Evolutionary conservation across 2,888 invertebrate species (phyloP), one percentile per base, ranked within the genome.

Genomic region (Nymphalis c-album): DNA sequence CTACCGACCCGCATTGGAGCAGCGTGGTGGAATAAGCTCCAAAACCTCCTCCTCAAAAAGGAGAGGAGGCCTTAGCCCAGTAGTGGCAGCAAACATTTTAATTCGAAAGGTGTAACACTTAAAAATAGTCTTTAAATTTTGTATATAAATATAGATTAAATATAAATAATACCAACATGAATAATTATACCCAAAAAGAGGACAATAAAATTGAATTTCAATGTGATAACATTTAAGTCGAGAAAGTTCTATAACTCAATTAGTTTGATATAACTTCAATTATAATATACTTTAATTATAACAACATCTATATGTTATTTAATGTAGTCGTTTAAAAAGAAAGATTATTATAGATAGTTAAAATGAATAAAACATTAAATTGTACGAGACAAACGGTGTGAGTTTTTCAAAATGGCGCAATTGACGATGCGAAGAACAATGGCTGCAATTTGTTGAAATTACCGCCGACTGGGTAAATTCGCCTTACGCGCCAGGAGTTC

Each of bases 381-480:
- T 69, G 63, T 51, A 55, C 47, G 67, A 67, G 67, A 70, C 51
- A 51, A 67, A 63, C 66, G 66, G 71, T 64, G 65, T 69, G 74
- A 74, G 70, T 76, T 75, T 73, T 74, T 71, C 71, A 68, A 71
- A 69, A 69, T 64, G 68, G 62, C 73, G 69, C 68, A 74, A 72
- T 74, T 73, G 72, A 53, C 69, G 67, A 60, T 62, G 61, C 50
- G 55, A 63, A 67, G 84, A 83, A 89, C 88, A 89, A 89, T 87
- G 83, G 79, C 69, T 75, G 83, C 86, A 88, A 89, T 88, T 88
- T 85, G 81, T 80, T 74, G 81, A 83, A 86, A 87, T 87, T 85
- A 85, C 84, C 79, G 75, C 74, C 69, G 68, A 65, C 70, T 65
- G 70, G 60, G 69, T 71, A 72, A 74, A 72, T 73, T 73, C 65